phyloP scores from a whole-genome alignment of 2,797 vertebrate genomes.

The Phalloptychus januarius region DNA sequence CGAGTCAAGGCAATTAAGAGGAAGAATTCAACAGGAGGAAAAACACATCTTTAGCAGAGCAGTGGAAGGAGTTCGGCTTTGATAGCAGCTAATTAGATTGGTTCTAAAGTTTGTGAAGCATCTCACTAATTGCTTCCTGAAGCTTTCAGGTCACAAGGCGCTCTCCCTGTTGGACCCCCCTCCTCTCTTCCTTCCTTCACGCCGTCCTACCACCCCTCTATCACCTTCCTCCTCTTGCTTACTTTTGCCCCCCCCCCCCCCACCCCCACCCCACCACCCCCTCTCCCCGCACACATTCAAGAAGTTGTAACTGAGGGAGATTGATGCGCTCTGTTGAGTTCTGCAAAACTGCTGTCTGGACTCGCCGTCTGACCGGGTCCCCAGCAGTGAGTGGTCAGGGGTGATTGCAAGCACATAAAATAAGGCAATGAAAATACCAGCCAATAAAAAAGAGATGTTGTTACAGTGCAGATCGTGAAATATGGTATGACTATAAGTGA shows the following conservation, averaged over 20 bases:
- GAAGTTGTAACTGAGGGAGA: neutral
- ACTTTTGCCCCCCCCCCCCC: neutral
- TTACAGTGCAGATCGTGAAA: neutral
- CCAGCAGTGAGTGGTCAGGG: constrained; percentile 54
- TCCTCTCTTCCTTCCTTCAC: constrained; percentile 20
- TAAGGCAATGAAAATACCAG: constrained; percentile 30
- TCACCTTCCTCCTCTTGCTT: constrained; percentile 45
- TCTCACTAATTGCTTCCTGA: constrained; percentile 77
- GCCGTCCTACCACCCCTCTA: constrained; percentile 17
- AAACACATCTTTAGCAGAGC: constrained; percentile 66
- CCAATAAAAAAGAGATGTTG: neutral
- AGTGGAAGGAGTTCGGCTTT: constrained; percentile 72
- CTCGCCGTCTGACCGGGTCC: constrained; percentile 53
- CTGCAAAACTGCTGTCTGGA: constrained; percentile 19
- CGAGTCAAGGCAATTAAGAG: constrained; percentile 78
- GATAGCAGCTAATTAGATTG: constrained; percentile 81
- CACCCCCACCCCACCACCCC: too few relatives aligned
- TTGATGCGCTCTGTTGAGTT: constrained; percentile 44
- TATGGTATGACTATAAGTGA: neutral
- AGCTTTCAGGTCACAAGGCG: constrained; percentile 75
- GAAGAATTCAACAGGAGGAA: constrained; percentile 68
- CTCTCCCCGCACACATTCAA: constrained; percentile 19
- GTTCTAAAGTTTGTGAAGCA: constrained; percentile 74
- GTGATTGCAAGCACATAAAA: constrained; percentile 10
- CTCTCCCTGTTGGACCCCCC: constrained; percentile 64